Conservation (phyloP, 2,888 invertebrate species). For the Nomada fucata region DNA sequence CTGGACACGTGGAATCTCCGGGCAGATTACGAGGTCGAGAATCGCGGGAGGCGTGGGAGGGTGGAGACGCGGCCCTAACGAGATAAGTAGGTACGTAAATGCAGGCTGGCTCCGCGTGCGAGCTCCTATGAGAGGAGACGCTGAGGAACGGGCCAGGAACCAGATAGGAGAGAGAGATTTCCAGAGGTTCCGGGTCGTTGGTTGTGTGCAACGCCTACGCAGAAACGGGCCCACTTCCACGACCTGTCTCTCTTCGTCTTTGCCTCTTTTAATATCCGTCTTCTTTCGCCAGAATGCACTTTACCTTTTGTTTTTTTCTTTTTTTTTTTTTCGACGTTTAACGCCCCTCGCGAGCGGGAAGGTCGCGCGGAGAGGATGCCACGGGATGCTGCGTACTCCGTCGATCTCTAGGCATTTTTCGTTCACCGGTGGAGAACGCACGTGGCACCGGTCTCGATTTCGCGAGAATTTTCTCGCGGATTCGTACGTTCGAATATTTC, state of each 20-base stretch:
- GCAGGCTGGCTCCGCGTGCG: conserved; percentile 52
- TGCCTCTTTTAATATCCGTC: neutral
- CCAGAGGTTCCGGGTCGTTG: conserved; percentile 78
- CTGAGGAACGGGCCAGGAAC: conserved; percentile 64
- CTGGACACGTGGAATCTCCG: conserved; percentile 38
- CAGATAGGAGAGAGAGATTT: conserved; percentile 69
- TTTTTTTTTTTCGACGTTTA: conserved; percentile 44
- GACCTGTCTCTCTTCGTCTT: conserved; percentile 34
- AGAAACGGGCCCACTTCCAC: conserved; percentile 66
- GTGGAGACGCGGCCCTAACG: conserved; percentile 69
- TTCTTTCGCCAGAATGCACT: too few relatives aligned
- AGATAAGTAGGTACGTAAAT: conserved; percentile 73
- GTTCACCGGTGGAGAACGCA: too few relatives aligned
- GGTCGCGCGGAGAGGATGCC: neutral
- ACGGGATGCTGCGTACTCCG: neutral
- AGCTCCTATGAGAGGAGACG: conserved; percentile 61
- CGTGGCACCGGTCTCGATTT: too few relatives aligned
- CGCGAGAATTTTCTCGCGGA: too few relatives aligned
- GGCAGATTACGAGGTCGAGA: conserved; percentile 64
- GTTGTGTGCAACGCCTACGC: conserved; percentile 76
- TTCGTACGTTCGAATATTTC: too few relatives aligned
- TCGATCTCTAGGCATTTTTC: too few relatives aligned
- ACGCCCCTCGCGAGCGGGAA: conserved; percentile 18
- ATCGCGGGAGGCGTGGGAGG: conserved; percentile 70
- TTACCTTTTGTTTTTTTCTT: neutral